Percentiles rank a stretch among this genome's conserved stretches.
Conservation (phyloP, 2,113 vertebrate species). For the Tetrax tetrax region DNA sequence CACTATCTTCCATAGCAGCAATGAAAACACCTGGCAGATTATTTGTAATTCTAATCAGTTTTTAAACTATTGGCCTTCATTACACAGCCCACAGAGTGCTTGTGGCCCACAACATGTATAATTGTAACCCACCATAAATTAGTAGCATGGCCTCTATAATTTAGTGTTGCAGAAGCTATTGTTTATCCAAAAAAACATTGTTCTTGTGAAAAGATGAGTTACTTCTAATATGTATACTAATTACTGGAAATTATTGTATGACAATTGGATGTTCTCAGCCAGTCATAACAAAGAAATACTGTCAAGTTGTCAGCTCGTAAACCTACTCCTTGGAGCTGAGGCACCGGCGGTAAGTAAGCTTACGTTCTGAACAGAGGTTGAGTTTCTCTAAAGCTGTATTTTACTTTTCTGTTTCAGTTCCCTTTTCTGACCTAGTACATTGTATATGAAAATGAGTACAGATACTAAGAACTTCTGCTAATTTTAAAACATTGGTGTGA, state of each 20-base stretch:
- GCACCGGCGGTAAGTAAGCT: background rate
- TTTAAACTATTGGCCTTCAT: constrained; percentile 69
- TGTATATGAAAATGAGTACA: background rate
- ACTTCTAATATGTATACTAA: constrained; percentile 60
- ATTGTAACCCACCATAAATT: constrained; percentile 68
- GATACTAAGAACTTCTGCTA: background rate
- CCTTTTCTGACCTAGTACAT: background rate
- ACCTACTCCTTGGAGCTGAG: constrained; percentile 28
- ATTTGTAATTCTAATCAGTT: constrained; percentile 71
- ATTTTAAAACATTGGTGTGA: background rate
- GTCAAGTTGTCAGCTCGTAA: constrained; percentile 58
- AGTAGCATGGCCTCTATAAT: constrained; percentile 60
- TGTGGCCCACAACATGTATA: constrained; percentile 70
- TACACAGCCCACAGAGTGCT: constrained; percentile 66
- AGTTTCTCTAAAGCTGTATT: background rate
- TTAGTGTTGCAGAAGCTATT: constrained; percentile 61
- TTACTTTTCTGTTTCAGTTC: background rate
- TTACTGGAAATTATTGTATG: constrained; percentile 67
- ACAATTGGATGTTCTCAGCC: constrained; percentile 58
- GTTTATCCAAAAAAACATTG: constrained; percentile 68
- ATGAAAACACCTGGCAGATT: constrained; percentile 66
- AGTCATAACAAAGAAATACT: constrained; percentile 62
- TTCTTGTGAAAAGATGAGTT: constrained; percentile 66
- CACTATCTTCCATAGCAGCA: constrained; percentile 22
- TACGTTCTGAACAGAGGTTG: constrained; percentile 4